Evolutionary conservation across 2,888 invertebrate species (phyloP), one percentile per base, ranked within the genome.

Genomic region (Neoscelio sp.): DNA sequence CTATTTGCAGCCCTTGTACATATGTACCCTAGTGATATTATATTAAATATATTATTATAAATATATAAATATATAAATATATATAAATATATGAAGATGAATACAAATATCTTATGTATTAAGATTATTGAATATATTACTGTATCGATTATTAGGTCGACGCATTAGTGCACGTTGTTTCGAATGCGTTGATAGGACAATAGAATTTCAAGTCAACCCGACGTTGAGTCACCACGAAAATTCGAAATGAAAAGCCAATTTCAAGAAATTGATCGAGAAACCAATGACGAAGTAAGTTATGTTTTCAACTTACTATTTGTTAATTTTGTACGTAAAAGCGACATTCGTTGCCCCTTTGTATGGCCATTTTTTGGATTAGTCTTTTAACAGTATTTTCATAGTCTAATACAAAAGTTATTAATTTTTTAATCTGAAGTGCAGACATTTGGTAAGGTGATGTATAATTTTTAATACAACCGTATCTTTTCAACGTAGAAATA

Each of bases 21-120:
- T 90, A 90, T 88, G 89, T 89, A 89, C 89, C 90, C 88, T 89
- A 90, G 88, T 88, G 88, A 89, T 89, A 89, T 85, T 87, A 88
- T 86, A 87, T 86, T 85, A 87, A 78, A 73, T 73, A 60, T 87
- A 86, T 85, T 87, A 87, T 86, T 78, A 86, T 85, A 84, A 81
- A 82, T 83, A 86, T 85, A 86, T 83, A 82, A 80, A 83, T 83
- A 85, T 84, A 84, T 84, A 82, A 81, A 71, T 83, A 83, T 81
- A 85, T 81, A 83, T 82, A 83, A 81, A 83, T 84, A 85, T 85
- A 86, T 82, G 84, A 82, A 86, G 87, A 87, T 85, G 87, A 85
- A 87, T 85, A 87, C 83, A 82, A 84, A 82, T 88, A 87, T 87
- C 86, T 86, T 88, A 87, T 86, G 86, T 87, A 88, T 87, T 89